Evolutionary conservation across 2,888 invertebrate genomes (phyloP).

Genomic region (Molorchus minor): DNA sequence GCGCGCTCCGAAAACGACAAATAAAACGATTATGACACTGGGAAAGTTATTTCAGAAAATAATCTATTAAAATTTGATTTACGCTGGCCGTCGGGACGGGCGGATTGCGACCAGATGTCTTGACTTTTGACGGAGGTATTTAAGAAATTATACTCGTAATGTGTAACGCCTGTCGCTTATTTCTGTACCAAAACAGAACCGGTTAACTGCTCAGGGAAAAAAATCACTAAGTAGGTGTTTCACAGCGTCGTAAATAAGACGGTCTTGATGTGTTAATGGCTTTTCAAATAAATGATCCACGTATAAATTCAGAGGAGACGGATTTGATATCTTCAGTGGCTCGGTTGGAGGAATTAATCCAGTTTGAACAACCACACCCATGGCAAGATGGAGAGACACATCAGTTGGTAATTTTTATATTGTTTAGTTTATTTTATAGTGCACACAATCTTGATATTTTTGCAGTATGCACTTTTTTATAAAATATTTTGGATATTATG

Average conservation of each 20-base stretch:
- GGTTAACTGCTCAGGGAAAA: slow-evolving; percentile 36
- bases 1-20: too few relatives aligned
- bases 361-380: too few relatives aligned
- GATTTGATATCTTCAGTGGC: too few relatives aligned
- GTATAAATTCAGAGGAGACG: too few relatives aligned
- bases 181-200: slow-evolving; percentile 38
- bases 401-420: too few relatives aligned
- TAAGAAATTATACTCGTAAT: too few relatives aligned
- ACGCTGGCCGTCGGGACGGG: slow-evolving; percentile 27
- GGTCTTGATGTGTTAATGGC: slow-evolving; percentile 39
- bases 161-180: slow-evolving; percentile 18
- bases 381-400: too few relatives aligned
- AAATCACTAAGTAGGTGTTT: slow-evolving; percentile 35
- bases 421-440: too few relatives aligned
- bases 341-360: too few relatives aligned
- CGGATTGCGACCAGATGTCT: slow-evolving; percentile 36
- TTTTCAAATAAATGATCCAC: slow-evolving; percentile 35
- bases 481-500: too few relatives aligned
- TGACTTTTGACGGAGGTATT: slow-evolving; percentile 36
- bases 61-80: slow-evolving; percentile 36
- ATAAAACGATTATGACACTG: slow-evolving; percentile 29
- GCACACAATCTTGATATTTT: too few relatives aligned
- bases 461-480: too few relatives aligned
- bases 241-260: slow-evolving; percentile 33
- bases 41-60: slow-evolving; percentile 26